A percentile compares a stretch with the other conserved stretches of the same genome.
Evolutionary conservation across 2,888 invertebrate genomes (phyloP).

Genomic region (Apodemia zela): DNA sequence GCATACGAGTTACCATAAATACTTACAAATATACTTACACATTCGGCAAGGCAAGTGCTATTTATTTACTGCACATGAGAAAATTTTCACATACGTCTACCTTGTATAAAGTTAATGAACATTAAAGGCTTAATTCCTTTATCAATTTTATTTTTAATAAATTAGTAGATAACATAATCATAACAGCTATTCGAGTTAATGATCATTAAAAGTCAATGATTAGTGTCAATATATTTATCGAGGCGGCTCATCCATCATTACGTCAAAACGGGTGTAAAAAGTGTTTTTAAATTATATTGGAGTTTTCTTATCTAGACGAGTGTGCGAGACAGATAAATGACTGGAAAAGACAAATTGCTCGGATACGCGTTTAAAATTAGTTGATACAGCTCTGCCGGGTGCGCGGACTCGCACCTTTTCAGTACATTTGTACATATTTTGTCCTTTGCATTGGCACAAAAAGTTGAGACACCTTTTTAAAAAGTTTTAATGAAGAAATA

Average conservation of each 20-base stretch:
- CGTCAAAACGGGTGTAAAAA: conserved; percentile 10
- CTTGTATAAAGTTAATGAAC: no score
- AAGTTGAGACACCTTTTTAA: conserved; percentile 16
- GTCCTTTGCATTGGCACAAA: conserved; percentile 19
- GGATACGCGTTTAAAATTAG: conserved; percentile 31
- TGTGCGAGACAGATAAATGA: conserved; percentile 29
- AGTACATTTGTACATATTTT: conserved; percentile 20
- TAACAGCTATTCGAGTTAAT: background rate
- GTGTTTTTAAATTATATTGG: conserved; percentile 6
- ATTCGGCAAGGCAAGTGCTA: no score
- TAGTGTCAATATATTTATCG: conserved; percentile 1
- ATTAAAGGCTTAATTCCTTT: no score
- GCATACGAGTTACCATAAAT: no score
- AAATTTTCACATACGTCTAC: no score
- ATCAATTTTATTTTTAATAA: no score
- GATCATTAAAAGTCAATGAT: conserved; percentile 2
- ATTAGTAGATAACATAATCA: no score
- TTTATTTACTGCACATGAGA: no score
- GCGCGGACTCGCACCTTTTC: conserved; percentile 31
- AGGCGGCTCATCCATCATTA: background rate
- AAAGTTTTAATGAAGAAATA: conserved; percentile 13
- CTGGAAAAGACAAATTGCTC: conserved; percentile 34
- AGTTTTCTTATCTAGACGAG: conserved; percentile 17
- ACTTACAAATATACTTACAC: no score
- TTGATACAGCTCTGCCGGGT: conserved; percentile 27